phyloP scores from a whole-genome alignment of 1,140 invertebrate species.

The Cyclargus thomasi region DNA sequence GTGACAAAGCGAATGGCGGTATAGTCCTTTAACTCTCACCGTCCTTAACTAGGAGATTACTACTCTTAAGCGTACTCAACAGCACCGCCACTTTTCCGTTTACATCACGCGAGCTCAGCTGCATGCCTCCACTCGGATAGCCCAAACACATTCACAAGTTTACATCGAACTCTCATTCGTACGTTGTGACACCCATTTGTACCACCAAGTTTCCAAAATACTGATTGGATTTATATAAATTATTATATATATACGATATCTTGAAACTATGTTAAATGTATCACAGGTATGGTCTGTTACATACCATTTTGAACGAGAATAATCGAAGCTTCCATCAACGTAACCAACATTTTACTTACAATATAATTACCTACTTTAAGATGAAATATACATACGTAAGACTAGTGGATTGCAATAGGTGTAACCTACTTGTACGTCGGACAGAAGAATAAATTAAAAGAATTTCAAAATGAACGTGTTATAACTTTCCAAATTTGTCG shows the following conservation, averaged over 20 bases:
- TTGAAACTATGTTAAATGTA: conserved; percentile 29
- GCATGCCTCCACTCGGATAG: neutral
- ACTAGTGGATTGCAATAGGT: neutral
- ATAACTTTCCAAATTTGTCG: no score
- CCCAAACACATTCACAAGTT: conserved; percentile 15
- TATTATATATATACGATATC: conserved; percentile 27
- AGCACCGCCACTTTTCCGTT: neutral
- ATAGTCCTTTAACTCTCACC: neutral
- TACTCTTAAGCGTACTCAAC: conserved; percentile 12
- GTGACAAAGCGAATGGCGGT: neutral
- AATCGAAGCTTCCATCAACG: conserved; percentile 29
- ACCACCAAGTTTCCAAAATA: conserved; percentile 27
- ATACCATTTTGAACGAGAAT: conserved; percentile 34
- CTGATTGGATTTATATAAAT: conserved; percentile 29
- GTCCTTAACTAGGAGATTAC: neutral
- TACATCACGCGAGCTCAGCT: neutral
- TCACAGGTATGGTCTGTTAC: conserved; percentile 34
- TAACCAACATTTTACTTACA: conserved; percentile 29
- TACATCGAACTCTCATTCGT: conserved; percentile 12
- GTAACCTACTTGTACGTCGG: neutral
- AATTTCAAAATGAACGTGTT: no score
- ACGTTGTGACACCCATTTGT: conserved; percentile 21
- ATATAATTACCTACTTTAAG: conserved; percentile 18
- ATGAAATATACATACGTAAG: neutral
- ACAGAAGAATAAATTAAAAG: neutral